These are phyloP conservation scores for Leistus spinibarbis DNA, from an alignment of 2,888 invertebrate species.

Conservation along the genomic window DNA sequence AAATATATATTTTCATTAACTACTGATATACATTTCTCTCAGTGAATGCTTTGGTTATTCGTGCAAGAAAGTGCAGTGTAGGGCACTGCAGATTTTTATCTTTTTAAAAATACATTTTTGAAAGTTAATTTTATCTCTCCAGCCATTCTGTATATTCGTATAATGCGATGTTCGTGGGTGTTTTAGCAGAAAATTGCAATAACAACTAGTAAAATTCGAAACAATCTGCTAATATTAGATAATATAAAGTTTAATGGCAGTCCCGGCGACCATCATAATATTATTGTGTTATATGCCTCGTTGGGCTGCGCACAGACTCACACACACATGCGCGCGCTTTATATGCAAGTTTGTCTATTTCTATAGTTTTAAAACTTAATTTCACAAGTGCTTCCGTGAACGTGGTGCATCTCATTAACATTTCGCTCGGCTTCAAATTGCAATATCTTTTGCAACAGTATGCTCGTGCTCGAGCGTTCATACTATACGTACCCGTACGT, in stretches of 20 bases:
- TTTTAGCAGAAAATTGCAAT: neutral
- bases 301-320: neutral
- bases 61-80: too few species aligned
- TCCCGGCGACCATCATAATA: neutral
- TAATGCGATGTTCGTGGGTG: neutral
- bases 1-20: too few species aligned
- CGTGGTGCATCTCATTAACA: conserved; percentile 9
- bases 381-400: conserved; percentile 6
- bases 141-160: neutral
- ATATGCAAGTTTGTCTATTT: neutral
- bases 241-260: neutral
- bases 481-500: too few species aligned
- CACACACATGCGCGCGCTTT: neutral
- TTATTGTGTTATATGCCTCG: neutral
- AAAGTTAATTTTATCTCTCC: too few species aligned
- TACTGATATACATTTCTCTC: too few species aligned
- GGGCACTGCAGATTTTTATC: too few species aligned
- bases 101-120: too few species aligned
- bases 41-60: too few species aligned
- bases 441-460: neutral
- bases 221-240: neutral
- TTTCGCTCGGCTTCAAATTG: neutral
- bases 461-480: too few species aligned
- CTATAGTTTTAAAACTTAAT: conserved; percentile 7
- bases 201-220: neutral